Evolutionary conservation across 2,888 invertebrate genomes (phyloP).

Genomic region (Deilephila elpenor): DNA sequence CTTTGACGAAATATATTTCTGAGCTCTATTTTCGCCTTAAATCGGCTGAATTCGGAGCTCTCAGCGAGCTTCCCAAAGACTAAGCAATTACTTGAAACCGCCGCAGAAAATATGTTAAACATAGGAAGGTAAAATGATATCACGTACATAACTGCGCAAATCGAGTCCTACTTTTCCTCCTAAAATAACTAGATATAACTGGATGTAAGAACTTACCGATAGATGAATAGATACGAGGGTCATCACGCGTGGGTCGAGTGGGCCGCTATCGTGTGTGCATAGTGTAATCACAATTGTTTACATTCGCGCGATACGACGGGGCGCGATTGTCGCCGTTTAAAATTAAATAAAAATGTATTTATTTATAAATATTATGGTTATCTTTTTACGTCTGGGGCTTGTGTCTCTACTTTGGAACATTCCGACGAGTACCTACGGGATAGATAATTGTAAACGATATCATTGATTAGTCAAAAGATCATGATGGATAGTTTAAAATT

Average conservation of each 20-base stretch:
- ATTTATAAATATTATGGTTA: slow-evolving; percentile 18
- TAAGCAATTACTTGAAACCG: too few relatives aligned
- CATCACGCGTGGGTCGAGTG: slow-evolving; percentile 18
- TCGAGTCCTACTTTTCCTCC: too few relatives aligned
- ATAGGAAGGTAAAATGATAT: too few relatives aligned
- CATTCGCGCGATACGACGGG: slow-evolving; percentile 13
- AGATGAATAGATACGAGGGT: slow-evolving; percentile 10
- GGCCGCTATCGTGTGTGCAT: neutral
- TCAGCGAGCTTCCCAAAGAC: too few relatives aligned
- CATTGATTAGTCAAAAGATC: too few relatives aligned
- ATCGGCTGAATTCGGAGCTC: too few relatives aligned
- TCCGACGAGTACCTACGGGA: neutral
- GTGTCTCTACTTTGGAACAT: neutral
- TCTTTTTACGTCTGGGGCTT: slow-evolving; percentile 1
- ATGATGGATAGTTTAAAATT: too few relatives aligned
- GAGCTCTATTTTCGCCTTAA: too few relatives aligned
- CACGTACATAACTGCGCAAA: too few relatives aligned
- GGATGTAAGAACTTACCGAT: neutral
- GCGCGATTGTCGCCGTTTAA: slow-evolving; percentile 19
- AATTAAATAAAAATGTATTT: slow-evolving; percentile 23
- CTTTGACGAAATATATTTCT: too few relatives aligned
- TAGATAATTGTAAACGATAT: neutral
- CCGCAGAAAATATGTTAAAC: too few relatives aligned
- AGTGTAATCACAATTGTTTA: slow-evolving; percentile 19
- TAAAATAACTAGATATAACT: neutral